Base-by-base conservation (phyloP, 2,888 invertebrate genomes). In the Xestia c-nigrum region DNA sequence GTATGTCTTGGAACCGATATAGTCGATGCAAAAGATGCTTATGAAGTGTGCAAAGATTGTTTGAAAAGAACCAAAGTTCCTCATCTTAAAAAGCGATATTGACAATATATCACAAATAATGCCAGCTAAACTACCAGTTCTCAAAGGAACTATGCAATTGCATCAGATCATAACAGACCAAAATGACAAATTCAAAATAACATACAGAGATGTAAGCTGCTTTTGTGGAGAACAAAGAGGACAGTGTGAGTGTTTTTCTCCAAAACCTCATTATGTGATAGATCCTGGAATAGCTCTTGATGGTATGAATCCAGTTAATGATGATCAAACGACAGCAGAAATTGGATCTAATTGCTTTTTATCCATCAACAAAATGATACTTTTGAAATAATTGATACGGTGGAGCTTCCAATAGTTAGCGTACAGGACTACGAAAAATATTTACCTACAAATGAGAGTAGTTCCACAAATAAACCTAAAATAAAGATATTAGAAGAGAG, bases 401-500 rank as follows among this genome's bases (percentile, higher is more conserved):
- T 55, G 63, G 57, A 72, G 50, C 67, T 76, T 66, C 72, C 50
- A 72, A 73, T 72, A 66, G 61, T 67, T 61, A 72, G 50, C 61
- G 65, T 52, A 66, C 61, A 67, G 7, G 46, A 76, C 67, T 73
- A 43, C 50, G 47, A 72, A 66, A 50, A 57, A 65, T 52, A 64
- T 71, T 66, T 74, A 73, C 76, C 66, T 52, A 71, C 55, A 77
- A 77, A 68, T 52, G 73, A 73, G 61, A 78, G 59, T 69, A 68
- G 61, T 67, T 50, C 74, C 69, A 74, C 55, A 52, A 74, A 69
- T 65, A 10, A 78, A 65, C 61, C 68, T 73, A 74, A 78, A 78
- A 78, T 78, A 78, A 70, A 74, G 74, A 78, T 78, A 74, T 74
- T 74, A 50, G 78, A 74, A 74, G 70, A 74, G 65, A 78, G 57